These are phyloP conservation scores for Thelohanellus kitauei DNA, from an alignment of 30 jellyfish, hydroid and myxozoan genomes.

Conservation along the genomic window DNA sequence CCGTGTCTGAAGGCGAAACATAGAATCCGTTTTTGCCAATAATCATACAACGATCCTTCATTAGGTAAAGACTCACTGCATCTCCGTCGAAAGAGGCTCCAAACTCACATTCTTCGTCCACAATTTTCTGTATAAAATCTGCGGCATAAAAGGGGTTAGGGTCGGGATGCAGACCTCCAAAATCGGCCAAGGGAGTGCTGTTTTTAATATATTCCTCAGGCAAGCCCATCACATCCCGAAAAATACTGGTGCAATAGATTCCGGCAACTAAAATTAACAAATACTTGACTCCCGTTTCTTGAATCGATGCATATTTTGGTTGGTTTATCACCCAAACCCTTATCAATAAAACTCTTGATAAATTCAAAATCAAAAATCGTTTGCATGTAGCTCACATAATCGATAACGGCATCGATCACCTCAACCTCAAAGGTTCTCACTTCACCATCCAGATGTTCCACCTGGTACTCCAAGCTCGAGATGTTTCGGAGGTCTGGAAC, in stretches of 20 bases:
- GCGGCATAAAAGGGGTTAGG: conserved; percentile 81
- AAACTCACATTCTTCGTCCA: conserved; percentile 15
- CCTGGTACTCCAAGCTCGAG: conserved; percentile 4
- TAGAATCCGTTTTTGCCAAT: conserved; percentile 50
- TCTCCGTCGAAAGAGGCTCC: conserved; percentile 89
- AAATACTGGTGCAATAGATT: too few relatives aligned
- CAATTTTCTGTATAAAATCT: conserved; percentile 26
- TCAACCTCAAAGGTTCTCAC: conserved; percentile 14
- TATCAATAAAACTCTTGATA: conserved; percentile 10
- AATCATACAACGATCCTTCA: conserved; percentile 65
- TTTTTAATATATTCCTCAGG: conserved; percentile 21
- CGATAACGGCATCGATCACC: conserved; percentile 24
- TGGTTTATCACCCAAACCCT: background rate
- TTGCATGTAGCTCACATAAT: conserved; percentile 30
- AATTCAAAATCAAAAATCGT: conserved; percentile 21
- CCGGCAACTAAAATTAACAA: conserved; percentile 21
- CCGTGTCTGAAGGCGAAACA: conserved; percentile 61
- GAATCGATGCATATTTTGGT: conserved; percentile 22
- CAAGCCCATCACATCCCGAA: conserved; percentile 16
- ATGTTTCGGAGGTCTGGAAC: conserved; percentile 7
- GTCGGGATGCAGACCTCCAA: conserved; percentile 82
- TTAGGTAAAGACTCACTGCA: conserved; percentile 16
- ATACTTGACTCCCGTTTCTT: conserved; percentile 17
- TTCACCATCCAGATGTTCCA: conserved; percentile 7
- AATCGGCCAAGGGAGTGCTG: conserved; percentile 23